A percentile compares a stretch with the other conserved stretches of the same genome.
These are phyloP conservation scores for Bemisia tabaci DNA, from an alignment of 1,140 invertebrate genomes.

Conservation along the genomic window DNA sequence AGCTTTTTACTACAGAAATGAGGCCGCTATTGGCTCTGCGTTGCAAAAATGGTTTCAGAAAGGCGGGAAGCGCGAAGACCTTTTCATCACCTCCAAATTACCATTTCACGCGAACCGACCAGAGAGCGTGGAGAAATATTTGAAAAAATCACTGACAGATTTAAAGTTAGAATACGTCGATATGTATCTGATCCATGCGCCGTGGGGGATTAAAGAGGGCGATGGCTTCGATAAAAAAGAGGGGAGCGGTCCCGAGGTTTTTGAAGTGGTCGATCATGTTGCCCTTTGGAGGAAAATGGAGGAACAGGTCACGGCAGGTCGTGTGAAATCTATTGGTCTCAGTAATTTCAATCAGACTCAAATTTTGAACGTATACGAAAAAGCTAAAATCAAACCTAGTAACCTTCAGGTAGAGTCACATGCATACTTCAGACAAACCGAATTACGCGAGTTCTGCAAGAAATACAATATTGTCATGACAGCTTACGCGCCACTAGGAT, in stretches of 20 bases:
- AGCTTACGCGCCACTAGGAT: slow-evolving; percentile 71
- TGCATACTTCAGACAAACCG: slow-evolving; percentile 66
- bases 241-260: slow-evolving; percentile 24
- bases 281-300: slow-evolving; percentile 25
- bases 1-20: slow-evolving; percentile 47
- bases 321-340: slow-evolving; percentile 26
- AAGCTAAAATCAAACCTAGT: slow-evolving; percentile 19
- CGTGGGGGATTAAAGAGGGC: slow-evolving; percentile 51
- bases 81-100: slow-evolving; percentile 52
- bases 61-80: slow-evolving; percentile 47
- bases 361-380: slow-evolving; percentile 22
- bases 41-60: slow-evolving; percentile 44
- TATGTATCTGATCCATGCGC: slow-evolving; percentile 69
- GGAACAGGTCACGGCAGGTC: slow-evolving; percentile 22
- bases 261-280: slow-evolving; percentile 19
- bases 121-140: slow-evolving; percentile 51
- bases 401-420: slow-evolving; percentile 62
- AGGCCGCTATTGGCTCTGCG: slow-evolving; percentile 42
- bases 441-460: slow-evolving; percentile 57
- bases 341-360: slow-evolving; percentile 30
- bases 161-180: slow-evolving; percentile 68
- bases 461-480: slow-evolving; percentile 55
- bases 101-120: slow-evolving; percentile 43
- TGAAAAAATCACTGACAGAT: slow-evolving; percentile 53
- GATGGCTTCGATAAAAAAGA: slow-evolving; percentile 19